These are phyloP conservation scores for Champsocephalus gunnari DNA, from an alignment of 2,797 vertebrate genomes.

Conservation along the genomic window DNA sequence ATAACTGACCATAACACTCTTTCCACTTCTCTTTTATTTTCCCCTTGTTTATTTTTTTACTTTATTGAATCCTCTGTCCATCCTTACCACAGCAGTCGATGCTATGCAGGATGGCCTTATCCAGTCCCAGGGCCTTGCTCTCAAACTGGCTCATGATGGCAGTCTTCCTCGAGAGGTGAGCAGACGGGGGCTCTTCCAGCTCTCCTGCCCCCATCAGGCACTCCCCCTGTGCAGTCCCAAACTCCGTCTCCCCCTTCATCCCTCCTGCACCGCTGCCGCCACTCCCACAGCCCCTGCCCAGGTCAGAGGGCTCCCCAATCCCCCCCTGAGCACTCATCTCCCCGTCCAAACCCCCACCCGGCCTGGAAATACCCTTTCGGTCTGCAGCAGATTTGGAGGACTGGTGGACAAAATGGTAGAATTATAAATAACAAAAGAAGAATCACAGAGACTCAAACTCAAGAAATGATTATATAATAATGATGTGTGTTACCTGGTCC, in stretches of 20 bases:
- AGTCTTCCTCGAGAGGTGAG: conserved; percentile 92
- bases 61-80: background rate
- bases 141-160: conserved; percentile 93
- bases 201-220: conserved; percentile 89
- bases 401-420: conserved; percentile 72
- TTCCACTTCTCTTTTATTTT: no score
- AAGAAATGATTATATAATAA: background rate
- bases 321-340: conserved; percentile 89
- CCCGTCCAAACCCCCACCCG: conserved; percentile 87
- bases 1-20: no score
- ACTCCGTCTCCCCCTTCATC: conserved; percentile 89
- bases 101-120: conserved; percentile 97
- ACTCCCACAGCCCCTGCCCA: conserved; percentile 69
- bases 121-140: conserved; percentile 95
- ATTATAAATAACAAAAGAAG: background rate
- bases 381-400: conserved; percentile 93
- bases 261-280: conserved; percentile 81
- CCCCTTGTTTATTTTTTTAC: no score
- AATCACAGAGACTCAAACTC: background rate
- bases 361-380: conserved; percentile 88
- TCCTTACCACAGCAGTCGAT: conserved; percentile 98
- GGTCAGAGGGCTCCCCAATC: conserved; percentile 76
- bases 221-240: conserved; percentile 89
- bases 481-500: conserved; percentile 88
- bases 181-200: conserved; percentile 88